phyloP scores from a whole-genome alignment of 1,140 invertebrate genomes.

The Bombus ignitus region DNA sequence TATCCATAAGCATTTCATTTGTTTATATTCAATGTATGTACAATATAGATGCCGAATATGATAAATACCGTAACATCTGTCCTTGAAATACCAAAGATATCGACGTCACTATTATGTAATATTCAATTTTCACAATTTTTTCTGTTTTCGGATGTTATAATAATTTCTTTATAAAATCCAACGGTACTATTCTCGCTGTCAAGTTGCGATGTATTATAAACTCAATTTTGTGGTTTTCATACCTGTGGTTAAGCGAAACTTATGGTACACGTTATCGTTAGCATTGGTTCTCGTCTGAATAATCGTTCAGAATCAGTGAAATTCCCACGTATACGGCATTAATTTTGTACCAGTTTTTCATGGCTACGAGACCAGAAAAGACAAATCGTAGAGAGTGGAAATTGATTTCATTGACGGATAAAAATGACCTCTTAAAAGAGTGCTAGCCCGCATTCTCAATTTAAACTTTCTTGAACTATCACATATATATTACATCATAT shows the following conservation, averaged over 20 bases:
- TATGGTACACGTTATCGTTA: background rate
- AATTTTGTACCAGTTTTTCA: background rate
- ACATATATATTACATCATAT: no score
- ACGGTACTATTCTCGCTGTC: background rate
- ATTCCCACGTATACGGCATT: background rate
- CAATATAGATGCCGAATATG: no score
- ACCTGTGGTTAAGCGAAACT: background rate
- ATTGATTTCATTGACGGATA: background rate
- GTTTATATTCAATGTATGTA: no score
- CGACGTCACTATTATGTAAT: no score
- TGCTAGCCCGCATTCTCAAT: no score
- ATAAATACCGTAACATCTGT: no score
- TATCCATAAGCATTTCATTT: no score
- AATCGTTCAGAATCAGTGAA: background rate
- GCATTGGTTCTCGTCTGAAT: background rate
- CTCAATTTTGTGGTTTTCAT: background rate
- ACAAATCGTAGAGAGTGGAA: background rate
- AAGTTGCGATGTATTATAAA: background rate
- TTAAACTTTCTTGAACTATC: no score
- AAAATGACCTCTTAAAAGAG: background rate
- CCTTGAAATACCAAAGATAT: no score
- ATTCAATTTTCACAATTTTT: no score
- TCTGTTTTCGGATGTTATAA: background rate
- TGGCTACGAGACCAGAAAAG: background rate
- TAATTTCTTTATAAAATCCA: background rate